Evolutionary conservation across 2,797 vertebrate species (phyloP), one percentile per base, ranked within the genome.

Genomic region (Pipistrellus pipistrellus): DNA sequence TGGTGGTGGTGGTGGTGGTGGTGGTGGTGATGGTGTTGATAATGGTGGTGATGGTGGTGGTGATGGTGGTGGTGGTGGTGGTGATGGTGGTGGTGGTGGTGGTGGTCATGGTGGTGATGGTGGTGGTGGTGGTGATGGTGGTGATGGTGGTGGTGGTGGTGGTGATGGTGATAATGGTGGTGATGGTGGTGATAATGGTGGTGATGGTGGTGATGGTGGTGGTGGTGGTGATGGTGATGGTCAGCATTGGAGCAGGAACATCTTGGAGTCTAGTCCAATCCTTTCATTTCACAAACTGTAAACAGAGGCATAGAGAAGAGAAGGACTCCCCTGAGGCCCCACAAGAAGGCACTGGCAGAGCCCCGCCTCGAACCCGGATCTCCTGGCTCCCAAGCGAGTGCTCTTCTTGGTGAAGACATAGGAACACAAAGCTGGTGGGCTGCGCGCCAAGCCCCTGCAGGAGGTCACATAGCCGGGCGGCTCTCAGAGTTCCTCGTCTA

Each of bases 381-480:
- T 89, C 41, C 51, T n/a, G 78, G 62, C 88, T 90, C 95, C 82
- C 17, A 15, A 51, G 64, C 48, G 11, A 48, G 59, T 4, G 73
- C 68, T 85, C 83, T 35, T 57, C 76, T 94, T 76, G 96, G 92
- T 94, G 96, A 95, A 95, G 95, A 57, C 91, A 7, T 17, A 94
- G 84, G 76, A 94, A 96, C 96, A 96, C 27, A 75, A 71, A 69
- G 96, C 97, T 71, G 95, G 38, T 93, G 90, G 97, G 96, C 97
- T 95, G 72, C 51, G 59, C 71, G 92, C 97, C 97, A 97, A 71
- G 87, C 91, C 97, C 97, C 98, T 97, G 96, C 91, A 83, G 95
- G 96, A 98, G 98, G 98, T 98, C 98, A 97, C 97, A 97, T 91
- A 98, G 96, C 96, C 96, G 44, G 98, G 97, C 97, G 68, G 97